These are phyloP conservation scores for Micoletzkya japonica DNA, from an alignment of 2,888 invertebrate species.

Conservation along the genomic window DNA sequence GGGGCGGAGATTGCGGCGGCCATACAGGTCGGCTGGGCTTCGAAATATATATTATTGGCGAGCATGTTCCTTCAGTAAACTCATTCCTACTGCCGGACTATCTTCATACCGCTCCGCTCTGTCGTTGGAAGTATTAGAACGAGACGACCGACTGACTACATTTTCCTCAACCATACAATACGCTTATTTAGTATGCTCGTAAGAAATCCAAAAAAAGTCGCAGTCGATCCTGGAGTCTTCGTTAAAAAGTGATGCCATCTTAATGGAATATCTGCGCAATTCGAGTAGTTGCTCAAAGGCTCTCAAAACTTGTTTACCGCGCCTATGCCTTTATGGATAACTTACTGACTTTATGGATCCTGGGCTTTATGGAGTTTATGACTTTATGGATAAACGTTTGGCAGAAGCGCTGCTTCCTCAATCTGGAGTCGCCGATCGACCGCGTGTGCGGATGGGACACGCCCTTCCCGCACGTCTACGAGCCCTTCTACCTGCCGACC, in stretches of 20 bases:
- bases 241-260: too few species aligned
- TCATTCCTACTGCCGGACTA: too few species aligned
- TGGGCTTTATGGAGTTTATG: constrained; percentile 8
- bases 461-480: constrained; percentile 94
- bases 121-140: too few species aligned
- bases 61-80: too few species aligned
- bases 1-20: constrained; percentile 92
- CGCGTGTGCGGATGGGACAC: constrained; percentile 94
- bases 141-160: too few species aligned
- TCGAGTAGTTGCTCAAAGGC: background rate
- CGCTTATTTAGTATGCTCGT: too few species aligned
- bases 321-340: background rate
- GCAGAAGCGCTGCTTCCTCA: constrained; percentile 88
- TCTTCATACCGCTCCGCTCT: too few species aligned
- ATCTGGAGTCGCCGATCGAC: constrained; percentile 87
- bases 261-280: background rate
- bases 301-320: background rate
- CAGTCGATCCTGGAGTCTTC: too few species aligned
- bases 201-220: too few species aligned
- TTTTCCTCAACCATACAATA: too few species aligned
- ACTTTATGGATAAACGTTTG: constrained; percentile 32
- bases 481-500: constrained; percentile 92
- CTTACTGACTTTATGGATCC: background rate
- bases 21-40: constrained; percentile 84
- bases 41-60: too few species aligned